Percentiles rank a stretch among this genome's conserved stretches.
Conservation (phyloP, 2,888 invertebrate genomes). For the Hedychridium roseum region DNA sequence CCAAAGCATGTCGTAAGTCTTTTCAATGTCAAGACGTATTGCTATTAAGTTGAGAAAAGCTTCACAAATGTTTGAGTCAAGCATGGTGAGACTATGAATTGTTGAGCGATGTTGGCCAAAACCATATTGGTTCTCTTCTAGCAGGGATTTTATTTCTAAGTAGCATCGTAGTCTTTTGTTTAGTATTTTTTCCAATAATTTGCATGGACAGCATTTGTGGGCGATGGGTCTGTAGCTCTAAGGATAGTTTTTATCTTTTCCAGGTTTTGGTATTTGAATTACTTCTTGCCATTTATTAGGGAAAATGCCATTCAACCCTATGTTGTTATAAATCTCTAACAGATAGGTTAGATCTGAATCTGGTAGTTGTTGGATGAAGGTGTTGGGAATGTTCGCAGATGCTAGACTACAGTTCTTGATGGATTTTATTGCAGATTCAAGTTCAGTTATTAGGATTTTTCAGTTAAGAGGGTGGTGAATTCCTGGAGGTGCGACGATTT, state of each 20-base stretch:
- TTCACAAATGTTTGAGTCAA: neutral
- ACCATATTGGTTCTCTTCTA: neutral
- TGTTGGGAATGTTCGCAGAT: too few relatives aligned
- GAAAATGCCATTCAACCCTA: too few relatives aligned
- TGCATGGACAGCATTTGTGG: slow-evolving; percentile 3
- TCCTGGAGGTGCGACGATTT: neutral
- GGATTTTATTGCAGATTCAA: neutral
- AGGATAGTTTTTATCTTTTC: too few relatives aligned
- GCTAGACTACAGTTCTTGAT: too few relatives aligned
- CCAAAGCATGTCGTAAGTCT: slow-evolving; percentile 2
- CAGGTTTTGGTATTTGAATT: too few relatives aligned
- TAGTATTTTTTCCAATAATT: slow-evolving; percentile 1
- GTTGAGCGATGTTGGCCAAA: slow-evolving; percentile 7
- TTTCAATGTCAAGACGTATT: slow-evolving; percentile 5
- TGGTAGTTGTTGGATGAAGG: too few relatives aligned
- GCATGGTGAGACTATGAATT: neutral
- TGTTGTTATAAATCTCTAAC: too few relatives aligned
- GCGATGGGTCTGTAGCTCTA: slow-evolving; percentile 8
- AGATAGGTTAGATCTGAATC: too few relatives aligned
- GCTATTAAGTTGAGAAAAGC: slow-evolving; percentile 12
- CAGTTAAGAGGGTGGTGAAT: neutral
- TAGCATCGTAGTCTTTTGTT: slow-evolving; percentile 5
- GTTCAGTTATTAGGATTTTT: neutral
- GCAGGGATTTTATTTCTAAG: slow-evolving; percentile 1
- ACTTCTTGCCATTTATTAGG: too few relatives aligned